These are phyloP conservation scores for Rhinichthys osculus DNA, from an alignment of 2,797 vertebrate species.

Conservation along the genomic window DNA sequence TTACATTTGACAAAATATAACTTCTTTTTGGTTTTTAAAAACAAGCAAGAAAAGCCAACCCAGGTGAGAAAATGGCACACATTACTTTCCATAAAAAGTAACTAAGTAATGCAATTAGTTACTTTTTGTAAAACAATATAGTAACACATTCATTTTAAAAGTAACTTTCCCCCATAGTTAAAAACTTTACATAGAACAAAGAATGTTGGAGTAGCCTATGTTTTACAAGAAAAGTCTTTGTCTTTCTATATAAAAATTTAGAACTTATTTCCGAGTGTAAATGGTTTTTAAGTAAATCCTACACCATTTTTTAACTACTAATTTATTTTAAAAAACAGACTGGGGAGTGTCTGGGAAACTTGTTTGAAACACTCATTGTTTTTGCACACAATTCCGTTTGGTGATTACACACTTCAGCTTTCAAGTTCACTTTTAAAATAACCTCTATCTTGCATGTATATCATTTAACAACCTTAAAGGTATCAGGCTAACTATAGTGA, in stretches of 20 bases:
- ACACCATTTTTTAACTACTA: neutral
- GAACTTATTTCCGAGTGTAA: too few species aligned
- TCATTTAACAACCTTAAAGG: neutral
- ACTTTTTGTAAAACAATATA: neutral
- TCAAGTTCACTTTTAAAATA: constrained; percentile 2
- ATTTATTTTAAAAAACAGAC: neutral
- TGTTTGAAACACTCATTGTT: neutral
- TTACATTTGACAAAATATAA: too few species aligned
- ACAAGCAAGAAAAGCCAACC: too few species aligned
- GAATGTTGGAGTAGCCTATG: neutral
- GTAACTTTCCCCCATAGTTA: neutral
- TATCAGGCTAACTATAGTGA: neutral
- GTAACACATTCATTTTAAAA: neutral
- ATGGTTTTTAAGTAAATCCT: neutral
- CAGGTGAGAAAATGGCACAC: neutral
- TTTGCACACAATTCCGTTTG: neutral
- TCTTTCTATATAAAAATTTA: neutral
- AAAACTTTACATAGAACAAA: neutral
- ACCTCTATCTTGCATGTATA: neutral
- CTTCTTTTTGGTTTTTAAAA: too few species aligned
- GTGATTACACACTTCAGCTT: neutral
- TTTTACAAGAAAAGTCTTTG: neutral
- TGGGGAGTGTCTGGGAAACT: neutral
- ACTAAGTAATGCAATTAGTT: neutral
- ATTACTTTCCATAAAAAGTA: neutral